Percentiles rank a stretch among this genome's conserved stretches.
Evolutionary conservation across 2,888 invertebrate genomes (phyloP).

Genomic region (Ectobius pallidus): DNA sequence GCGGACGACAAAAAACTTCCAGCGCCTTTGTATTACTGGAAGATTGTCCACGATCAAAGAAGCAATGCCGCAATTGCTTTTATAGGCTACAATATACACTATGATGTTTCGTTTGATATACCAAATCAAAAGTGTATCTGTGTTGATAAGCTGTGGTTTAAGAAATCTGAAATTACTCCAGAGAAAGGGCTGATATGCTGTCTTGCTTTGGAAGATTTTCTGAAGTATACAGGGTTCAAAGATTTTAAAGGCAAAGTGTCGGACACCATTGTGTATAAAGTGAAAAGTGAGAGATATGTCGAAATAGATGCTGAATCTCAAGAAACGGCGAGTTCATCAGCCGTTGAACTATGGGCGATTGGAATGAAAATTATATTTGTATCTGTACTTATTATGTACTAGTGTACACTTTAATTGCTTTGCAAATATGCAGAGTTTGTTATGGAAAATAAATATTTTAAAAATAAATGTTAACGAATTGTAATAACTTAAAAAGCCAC

Average conservation of each 20-base stretch:
- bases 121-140: background rate
- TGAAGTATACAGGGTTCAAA: background rate
- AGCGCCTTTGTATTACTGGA: constrained; percentile 1
- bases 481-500: too few relatives aligned
- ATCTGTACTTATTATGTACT: too few relatives aligned
- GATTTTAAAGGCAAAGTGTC: background rate
- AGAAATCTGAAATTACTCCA: background rate
- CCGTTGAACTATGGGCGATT: too few relatives aligned
- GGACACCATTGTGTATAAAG: background rate
- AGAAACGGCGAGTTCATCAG: too few relatives aligned
- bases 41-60: background rate
- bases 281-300: too few relatives aligned
- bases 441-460: too few relatives aligned
- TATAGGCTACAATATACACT: constrained; percentile 1
- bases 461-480: too few relatives aligned
- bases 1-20: background rate
- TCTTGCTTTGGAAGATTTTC: background rate
- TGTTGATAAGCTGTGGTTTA: background rate
- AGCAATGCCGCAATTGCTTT: background rate
- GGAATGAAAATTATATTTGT: too few relatives aligned
- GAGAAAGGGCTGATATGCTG: background rate
- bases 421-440: too few relatives aligned
- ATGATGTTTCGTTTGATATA: background rate
- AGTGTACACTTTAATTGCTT: too few relatives aligned
- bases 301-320: too few relatives aligned